Percentiles rank a stretch among this genome's conserved stretches.
These are phyloP conservation scores for Trichopoda pennipes DNA, from an alignment of 2,888 invertebrate genomes.

Conservation along the genomic window DNA sequence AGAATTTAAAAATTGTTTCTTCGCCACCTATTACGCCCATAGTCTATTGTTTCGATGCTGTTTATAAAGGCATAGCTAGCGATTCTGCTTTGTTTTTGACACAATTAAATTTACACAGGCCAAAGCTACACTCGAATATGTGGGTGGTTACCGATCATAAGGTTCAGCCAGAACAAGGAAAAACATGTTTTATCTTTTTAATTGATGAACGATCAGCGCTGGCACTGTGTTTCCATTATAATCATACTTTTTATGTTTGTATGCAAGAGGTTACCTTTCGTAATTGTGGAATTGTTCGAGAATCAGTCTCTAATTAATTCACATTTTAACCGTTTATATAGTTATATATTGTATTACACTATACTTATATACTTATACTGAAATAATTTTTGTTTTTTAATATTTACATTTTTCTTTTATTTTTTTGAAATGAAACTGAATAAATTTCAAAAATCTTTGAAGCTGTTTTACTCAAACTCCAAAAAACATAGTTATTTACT, in stretches of 20 bases:
- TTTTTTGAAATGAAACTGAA: no score
- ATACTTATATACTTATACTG: no score
- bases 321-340: no score
- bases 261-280: constrained; percentile 47
- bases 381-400: no score
- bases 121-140: constrained; percentile 62
- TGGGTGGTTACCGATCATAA: constrained; percentile 69
- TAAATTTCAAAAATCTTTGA: no score
- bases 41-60: constrained; percentile 61
- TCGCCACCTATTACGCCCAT: constrained; percentile 17
- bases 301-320: constrained; percentile 4
- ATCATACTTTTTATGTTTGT: constrained; percentile 43
- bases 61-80: constrained; percentile 61
- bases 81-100: constrained; percentile 63
- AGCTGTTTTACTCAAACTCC: no score
- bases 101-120: constrained; percentile 68
- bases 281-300: constrained; percentile 41
- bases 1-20: constrained; percentile 4
- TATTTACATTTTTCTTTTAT: no score
- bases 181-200: constrained; percentile 69
- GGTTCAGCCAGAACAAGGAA: constrained; percentile 30
- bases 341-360: no score
- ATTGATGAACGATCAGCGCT: constrained; percentile 70
- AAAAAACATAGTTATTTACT: no score
- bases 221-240: constrained; percentile 54